These are phyloP conservation scores for Lampris megalopsis DNA, from an alignment of 2,113 vertebrate species.

Conservation along the genomic window DNA sequence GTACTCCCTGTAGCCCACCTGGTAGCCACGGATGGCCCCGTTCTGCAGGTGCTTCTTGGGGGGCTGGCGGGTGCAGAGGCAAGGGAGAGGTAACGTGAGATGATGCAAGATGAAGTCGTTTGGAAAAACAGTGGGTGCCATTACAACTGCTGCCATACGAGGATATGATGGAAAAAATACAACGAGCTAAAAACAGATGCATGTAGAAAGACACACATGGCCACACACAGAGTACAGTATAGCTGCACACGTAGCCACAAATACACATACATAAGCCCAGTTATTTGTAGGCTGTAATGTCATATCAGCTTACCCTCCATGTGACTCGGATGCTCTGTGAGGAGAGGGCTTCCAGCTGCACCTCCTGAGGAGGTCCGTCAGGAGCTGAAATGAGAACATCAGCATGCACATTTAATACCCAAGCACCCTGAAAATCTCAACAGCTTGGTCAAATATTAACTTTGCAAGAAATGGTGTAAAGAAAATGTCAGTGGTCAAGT, in stretches of 20 bases:
- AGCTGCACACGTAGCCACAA: neutral
- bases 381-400: slow-evolving; percentile 84
- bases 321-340: slow-evolving; percentile 97
- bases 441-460: neutral
- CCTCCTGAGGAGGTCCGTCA: slow-evolving; percentile 97
- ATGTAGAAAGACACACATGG: neutral
- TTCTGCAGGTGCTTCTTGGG: slow-evolving; percentile 97
- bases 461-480: neutral
- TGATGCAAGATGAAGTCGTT: no score
- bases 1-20: slow-evolving; percentile 97
- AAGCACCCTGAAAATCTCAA: neutral
- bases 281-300: neutral
- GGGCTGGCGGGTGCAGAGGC: slow-evolving; percentile 75
- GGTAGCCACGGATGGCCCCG: slow-evolving; percentile 95
- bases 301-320: slow-evolving; percentile 90
- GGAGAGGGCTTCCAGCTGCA: slow-evolving; percentile 94
- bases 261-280: neutral
- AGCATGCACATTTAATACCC: slow-evolving; percentile 14
- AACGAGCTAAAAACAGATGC: neutral
- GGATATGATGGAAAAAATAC: neutral
- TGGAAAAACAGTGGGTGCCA: no score
- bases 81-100: neutral
- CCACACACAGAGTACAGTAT: neutral
- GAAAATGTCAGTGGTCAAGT: no score
- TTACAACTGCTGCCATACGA: neutral